A percentile compares a stretch with the other conserved stretches of the same genome.
phyloP scores from a whole-genome alignment of 2,797 vertebrate genomes.

The Cynopterus sphinx region DNA sequence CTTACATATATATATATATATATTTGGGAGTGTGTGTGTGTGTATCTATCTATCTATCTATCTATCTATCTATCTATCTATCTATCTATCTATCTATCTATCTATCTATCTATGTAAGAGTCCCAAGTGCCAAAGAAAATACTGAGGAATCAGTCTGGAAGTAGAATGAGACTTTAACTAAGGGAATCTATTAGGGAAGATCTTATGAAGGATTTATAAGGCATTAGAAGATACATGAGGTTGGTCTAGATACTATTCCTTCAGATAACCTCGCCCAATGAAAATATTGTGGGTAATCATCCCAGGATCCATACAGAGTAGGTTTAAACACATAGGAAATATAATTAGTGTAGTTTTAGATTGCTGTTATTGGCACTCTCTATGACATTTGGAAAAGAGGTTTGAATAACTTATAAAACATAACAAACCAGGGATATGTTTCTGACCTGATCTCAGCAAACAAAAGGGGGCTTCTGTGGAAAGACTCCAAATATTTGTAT shows the following conservation, averaged over 20 bases:
- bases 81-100: no score
- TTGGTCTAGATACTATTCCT: neutral
- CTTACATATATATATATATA: no score
- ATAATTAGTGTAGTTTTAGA: neutral
- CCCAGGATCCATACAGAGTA: neutral
- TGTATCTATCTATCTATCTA: no score
- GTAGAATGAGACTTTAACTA: neutral
- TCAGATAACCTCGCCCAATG: neutral
- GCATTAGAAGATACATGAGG: neutral
- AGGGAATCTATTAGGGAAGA: neutral
- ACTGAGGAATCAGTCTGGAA: neutral
- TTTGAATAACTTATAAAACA: neutral
- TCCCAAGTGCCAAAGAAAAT: neutral
- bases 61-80: no score
- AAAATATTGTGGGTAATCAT: neutral
- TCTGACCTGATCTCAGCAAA: neutral
- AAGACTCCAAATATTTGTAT: neutral
- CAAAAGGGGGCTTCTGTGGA: neutral
- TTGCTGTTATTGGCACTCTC: neutral
- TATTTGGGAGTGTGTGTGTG: no score
- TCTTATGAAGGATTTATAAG: neutral
- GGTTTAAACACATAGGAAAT: neutral
- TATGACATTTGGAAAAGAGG: neutral
- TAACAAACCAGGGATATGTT: neutral
- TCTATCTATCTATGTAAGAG: neutral